These are phyloP conservation scores for Acronicta alni DNA, from an alignment of 2,888 invertebrate species.

Conservation along the genomic window DNA sequence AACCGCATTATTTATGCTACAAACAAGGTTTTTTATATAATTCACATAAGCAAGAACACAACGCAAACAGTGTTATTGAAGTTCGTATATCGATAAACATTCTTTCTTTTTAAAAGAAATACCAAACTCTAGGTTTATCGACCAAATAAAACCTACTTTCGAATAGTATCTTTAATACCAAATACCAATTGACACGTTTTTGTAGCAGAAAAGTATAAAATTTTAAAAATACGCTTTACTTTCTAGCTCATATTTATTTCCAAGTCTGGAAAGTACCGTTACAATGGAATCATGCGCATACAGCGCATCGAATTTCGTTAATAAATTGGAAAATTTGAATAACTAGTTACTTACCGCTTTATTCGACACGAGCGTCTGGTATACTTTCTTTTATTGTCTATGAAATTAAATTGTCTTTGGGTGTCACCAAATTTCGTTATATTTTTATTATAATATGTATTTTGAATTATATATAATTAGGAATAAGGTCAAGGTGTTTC, in stretches of 20 bases:
- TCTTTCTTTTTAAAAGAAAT: no score
- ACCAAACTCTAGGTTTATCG: no score
- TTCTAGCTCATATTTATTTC: constrained; percentile 9
- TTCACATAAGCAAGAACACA: constrained; percentile 21
- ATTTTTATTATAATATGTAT: no score
- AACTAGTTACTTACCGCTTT: constrained; percentile 43
- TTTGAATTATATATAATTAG: no score
- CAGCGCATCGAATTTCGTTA: constrained; percentile 35
- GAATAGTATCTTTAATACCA: not conserved
- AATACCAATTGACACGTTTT: constrained; percentile 22
- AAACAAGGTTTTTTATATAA: constrained; percentile 38
- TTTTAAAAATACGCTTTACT: constrained; percentile 13
- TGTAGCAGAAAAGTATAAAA: constrained; percentile 22
- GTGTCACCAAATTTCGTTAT: no score
- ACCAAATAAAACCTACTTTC: no score
- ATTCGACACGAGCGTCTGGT: constrained; percentile 24
- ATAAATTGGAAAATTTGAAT: constrained; percentile 45
- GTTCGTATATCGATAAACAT: no score
- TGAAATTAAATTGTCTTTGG: no score
- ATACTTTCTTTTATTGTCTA: constrained; percentile 11
- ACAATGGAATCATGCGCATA: constrained; percentile 19
- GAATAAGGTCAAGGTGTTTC: no score
- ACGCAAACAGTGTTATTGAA: not conserved
- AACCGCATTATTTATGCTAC: constrained; percentile 37
- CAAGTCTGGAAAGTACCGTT: constrained; percentile 24